A percentile compares a stretch with the other conserved stretches of the same genome.
These are phyloP conservation scores for Corapipo altera DNA, from an alignment of 2,113 vertebrate species.

Conservation along the genomic window DNA sequence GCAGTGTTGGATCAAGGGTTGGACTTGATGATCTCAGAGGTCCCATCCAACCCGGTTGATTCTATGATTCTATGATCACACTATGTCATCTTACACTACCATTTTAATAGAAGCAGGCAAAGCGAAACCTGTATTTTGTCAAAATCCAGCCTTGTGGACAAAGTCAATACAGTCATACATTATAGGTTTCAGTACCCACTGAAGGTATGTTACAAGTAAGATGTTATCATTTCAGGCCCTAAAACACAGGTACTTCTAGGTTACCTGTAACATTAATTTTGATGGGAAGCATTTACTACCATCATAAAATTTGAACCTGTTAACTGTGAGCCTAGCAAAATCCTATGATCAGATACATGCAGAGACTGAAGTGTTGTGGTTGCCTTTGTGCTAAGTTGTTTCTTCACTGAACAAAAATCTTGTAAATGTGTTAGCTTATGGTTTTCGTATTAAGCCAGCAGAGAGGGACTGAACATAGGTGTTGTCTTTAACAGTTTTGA, in stretches of 20 bases:
- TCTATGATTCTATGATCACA: neutral
- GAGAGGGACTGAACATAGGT: neutral
- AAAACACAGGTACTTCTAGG: neutral
- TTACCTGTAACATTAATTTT: neutral
- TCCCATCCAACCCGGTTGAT: too few relatives aligned
- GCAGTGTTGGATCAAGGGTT: too few relatives aligned
- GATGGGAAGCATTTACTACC: neutral
- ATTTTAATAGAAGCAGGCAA: neutral
- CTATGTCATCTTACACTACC: neutral
- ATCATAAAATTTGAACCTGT: neutral
- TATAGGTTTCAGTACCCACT: neutral
- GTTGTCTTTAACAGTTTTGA: neutral
- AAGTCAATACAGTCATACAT: neutral
- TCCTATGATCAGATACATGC: neutral
- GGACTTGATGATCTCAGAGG: too few relatives aligned
- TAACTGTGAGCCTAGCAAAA: neutral
- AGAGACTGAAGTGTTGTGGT: neutral
- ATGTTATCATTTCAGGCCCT: neutral
- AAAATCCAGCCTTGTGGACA: neutral
- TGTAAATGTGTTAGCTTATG: neutral
- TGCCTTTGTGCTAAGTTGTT: neutral
- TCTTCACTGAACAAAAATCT: neutral
- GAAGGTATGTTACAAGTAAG: neutral
- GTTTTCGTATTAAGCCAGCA: neutral
- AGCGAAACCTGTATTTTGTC: neutral